Percentiles rank a stretch among this genome's conserved stretches.
phyloP scores from a whole-genome alignment of 2,797 vertebrate genomes.

The Heteromormyrus szaboi region DNA sequence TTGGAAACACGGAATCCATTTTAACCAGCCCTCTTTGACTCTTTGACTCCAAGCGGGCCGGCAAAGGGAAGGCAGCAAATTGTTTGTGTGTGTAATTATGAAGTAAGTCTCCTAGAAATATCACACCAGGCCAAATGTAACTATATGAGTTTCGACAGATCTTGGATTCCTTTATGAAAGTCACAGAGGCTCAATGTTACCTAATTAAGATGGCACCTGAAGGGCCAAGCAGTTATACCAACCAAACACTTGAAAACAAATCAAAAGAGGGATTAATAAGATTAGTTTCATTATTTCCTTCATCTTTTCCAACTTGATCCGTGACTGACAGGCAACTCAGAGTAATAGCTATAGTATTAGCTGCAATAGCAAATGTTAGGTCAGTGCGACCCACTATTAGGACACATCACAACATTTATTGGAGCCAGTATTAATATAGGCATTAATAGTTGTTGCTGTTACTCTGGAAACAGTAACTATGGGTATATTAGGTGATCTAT shows the following conservation, averaged over 20 bases:
- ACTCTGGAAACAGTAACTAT: background rate
- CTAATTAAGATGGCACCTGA: constrained; percentile 3
- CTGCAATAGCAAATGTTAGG: background rate
- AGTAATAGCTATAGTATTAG: background rate
- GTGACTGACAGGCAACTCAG: background rate
- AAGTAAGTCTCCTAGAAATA: background rate
- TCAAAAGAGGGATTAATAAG: background rate
- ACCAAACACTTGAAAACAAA: background rate
- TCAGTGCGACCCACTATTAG: background rate
- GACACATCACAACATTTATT: background rate
- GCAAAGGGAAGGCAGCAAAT: background rate
- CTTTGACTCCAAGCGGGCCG: background rate
- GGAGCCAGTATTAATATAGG: background rate
- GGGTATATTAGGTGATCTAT: background rate
- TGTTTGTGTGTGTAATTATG: background rate
- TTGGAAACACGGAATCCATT: background rate
- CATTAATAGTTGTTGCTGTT: background rate
- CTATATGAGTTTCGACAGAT: background rate
- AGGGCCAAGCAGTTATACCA: background rate
- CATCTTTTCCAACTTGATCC: background rate
- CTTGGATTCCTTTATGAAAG: background rate
- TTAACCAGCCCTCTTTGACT: background rate
- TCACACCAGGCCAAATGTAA: background rate
- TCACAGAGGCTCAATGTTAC: background rate
- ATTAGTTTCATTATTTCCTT: background rate